These are phyloP conservation scores for Choristoneura fumiferana DNA, from an alignment of 1,140 invertebrate species.

Conservation along the genomic window DNA sequence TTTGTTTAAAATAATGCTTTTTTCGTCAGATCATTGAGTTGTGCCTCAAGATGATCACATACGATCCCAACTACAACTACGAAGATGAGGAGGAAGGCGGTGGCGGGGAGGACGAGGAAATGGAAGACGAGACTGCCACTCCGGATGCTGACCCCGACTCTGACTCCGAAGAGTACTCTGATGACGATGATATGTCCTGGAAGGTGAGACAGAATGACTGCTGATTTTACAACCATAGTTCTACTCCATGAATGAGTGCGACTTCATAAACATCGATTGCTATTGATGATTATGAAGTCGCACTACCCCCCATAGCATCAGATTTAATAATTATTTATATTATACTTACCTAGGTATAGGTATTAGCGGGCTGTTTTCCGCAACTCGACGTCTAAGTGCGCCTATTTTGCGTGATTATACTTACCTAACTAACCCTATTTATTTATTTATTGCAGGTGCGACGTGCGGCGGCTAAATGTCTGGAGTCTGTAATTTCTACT, in stretches of 20 bases:
- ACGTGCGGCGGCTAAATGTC: slow-evolving; percentile 96
- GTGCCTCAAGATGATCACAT: slow-evolving; percentile 95
- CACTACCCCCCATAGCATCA: too few relatives aligned
- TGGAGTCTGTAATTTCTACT: slow-evolving; percentile 96
- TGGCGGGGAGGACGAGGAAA: slow-evolving; percentile 83
- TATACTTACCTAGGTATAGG: too few relatives aligned
- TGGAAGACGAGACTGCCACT: slow-evolving; percentile 85
- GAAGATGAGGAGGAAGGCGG: slow-evolving; percentile 86
- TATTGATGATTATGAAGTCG: too few relatives aligned
- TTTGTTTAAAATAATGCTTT: slow-evolving; percentile 1
- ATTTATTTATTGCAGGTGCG: slow-evolving; percentile 74
- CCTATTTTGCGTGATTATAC: too few relatives aligned
- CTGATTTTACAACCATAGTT: too few relatives aligned
- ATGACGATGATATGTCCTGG: slow-evolving; percentile 99
- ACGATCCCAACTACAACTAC: slow-evolving; percentile 99
- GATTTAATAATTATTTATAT: too few relatives aligned
- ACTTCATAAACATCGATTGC: too few relatives aligned
- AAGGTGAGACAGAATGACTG: slow-evolving; percentile 82
- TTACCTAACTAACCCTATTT: too few relatives aligned
- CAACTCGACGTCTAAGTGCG: too few relatives aligned
- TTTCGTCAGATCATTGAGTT: slow-evolving; percentile 89
- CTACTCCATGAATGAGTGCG: too few relatives aligned
- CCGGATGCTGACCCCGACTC: slow-evolving; percentile 79
- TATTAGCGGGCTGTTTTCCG: too few relatives aligned
- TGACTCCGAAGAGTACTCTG: slow-evolving; percentile 96